Conservation (phyloP, 2,888 invertebrate species). For the Minunthozetes semirufus region DNA sequence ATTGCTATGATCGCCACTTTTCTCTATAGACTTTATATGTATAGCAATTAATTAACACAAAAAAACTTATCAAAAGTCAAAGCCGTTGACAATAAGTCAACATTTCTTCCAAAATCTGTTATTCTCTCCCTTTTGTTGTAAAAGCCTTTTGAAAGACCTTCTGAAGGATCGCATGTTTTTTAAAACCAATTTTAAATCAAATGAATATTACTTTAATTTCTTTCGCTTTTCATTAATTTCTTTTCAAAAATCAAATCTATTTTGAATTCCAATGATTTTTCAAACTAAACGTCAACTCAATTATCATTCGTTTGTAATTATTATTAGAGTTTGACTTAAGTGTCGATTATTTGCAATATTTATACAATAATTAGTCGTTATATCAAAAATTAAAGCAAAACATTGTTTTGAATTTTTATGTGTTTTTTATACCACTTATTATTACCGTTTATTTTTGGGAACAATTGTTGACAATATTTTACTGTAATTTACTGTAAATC, state of each 20-base stretch:
- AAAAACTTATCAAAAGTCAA: background rate
- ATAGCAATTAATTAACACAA: conserved; percentile 15
- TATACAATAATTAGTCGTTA: conserved; percentile 17
- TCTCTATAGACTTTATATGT: conserved; percentile 46
- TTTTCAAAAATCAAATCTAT: too few relatives aligned
- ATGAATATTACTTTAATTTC: too few relatives aligned
- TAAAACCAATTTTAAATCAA: too few relatives aligned
- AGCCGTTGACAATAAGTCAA: background rate
- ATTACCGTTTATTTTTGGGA: conserved; percentile 26
- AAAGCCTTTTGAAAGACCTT: background rate
- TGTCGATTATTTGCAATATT: background rate
- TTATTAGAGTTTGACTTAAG: background rate
- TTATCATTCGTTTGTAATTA: too few relatives aligned
- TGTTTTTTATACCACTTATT: conserved; percentile 16
- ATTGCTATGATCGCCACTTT: conserved; percentile 47
- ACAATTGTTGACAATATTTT: conserved; percentile 29
- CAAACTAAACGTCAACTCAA: too few relatives aligned
- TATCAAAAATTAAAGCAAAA: background rate
- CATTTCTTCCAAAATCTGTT: conserved; percentile 6
- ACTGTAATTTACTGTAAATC: conserved; percentile 18
- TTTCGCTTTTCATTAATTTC: too few relatives aligned
- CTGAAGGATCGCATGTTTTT: background rate
- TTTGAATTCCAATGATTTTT: too few relatives aligned
- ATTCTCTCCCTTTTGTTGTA: background rate
- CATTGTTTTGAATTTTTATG: background rate